Conservation (phyloP, 2,113 vertebrate species). For the Pachyramphus minor region DNA sequence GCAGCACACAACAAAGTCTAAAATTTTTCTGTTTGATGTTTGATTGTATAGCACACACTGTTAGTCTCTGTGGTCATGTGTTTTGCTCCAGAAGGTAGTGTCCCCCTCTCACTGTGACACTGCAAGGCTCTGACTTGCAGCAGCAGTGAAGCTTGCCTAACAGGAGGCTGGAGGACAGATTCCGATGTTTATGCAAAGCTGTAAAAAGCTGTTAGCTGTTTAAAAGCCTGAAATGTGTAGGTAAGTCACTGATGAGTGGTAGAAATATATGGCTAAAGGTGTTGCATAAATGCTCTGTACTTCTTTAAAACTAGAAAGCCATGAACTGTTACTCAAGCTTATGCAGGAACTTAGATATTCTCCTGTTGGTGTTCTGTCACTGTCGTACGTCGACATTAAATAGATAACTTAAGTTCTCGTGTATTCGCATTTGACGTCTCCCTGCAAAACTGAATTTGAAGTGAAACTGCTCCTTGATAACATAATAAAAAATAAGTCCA, state of each 20-base stretch:
- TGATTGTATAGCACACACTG: neutral
- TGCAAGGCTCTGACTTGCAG: neutral
- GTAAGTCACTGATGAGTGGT: neutral
- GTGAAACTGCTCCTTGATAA: neutral
- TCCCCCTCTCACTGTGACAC: rapidly evolving
- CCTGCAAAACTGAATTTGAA: neutral
- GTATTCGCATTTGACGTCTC: neutral
- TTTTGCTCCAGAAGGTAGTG: neutral
- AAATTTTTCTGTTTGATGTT: neutral
- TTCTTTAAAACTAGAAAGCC: neutral
- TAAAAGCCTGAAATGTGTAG: neutral
- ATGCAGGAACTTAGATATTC: neutral
- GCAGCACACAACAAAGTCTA: neutral
- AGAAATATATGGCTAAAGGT: neutral
- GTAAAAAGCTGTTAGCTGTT: neutral
- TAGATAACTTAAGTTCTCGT: neutral
- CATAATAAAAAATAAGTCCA: neutral
- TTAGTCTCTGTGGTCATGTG: neutral
- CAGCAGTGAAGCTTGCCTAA: neutral
- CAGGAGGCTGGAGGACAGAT: neutral
- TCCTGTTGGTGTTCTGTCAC: neutral
- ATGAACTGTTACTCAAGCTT: neutral
- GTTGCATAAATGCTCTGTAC: neutral
- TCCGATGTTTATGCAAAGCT: neutral
- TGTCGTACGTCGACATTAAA: neutral